Evolutionary conservation across 2,113 vertebrate genomes (phyloP), one percentile per base, ranked within the genome.

Genomic region (Limanda limanda): DNA sequence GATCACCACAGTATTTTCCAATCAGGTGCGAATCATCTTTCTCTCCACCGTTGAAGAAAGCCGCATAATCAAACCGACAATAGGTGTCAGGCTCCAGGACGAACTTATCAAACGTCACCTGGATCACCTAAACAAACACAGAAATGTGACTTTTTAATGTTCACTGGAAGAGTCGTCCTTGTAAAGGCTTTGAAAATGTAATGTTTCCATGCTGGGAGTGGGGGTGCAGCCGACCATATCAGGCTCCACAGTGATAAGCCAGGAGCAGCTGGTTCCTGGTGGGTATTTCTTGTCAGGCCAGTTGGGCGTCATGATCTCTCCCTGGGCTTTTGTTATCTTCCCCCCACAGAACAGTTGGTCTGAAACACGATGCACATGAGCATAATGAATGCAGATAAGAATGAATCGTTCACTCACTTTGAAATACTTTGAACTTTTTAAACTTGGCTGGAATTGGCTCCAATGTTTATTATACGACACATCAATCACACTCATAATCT

Each of bases 241-340:
- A 1, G 87, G 89, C 15, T 95, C 94, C 47, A 96, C 96, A 0
- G 95, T 92, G 88, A 98, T 95, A 54, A 97, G 95, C 97, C 97
- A 98, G 69, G 96, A 96, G 87, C 97, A 98, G 89, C 93, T 97
- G 90, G 95, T 95, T 61, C 95, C 96, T 3, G 94, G 63, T 3
- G 96, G 96, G 77, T 98, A 98, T 65, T 97, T 95, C 1, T 94
- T 95, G 25, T 97, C 93, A 0, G 96, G 97, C 97, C 97, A 98
- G 94, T 97, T 96, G 47, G 95, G 97, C 0, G 96, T 97, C 71
- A 88, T 95, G 83, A 97, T 87, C 71, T 83, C 95, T 63, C 93
- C 97, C 81, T 95, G 95, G 88, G 95, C 85, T 42, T 88, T 92
- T 0, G 74, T 95, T 61, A 96, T 78, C 88, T 96, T 85, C 89